These are phyloP conservation scores for Diachasma alloeum DNA, from an alignment of 1,140 invertebrate species.

Conservation along the genomic window DNA sequence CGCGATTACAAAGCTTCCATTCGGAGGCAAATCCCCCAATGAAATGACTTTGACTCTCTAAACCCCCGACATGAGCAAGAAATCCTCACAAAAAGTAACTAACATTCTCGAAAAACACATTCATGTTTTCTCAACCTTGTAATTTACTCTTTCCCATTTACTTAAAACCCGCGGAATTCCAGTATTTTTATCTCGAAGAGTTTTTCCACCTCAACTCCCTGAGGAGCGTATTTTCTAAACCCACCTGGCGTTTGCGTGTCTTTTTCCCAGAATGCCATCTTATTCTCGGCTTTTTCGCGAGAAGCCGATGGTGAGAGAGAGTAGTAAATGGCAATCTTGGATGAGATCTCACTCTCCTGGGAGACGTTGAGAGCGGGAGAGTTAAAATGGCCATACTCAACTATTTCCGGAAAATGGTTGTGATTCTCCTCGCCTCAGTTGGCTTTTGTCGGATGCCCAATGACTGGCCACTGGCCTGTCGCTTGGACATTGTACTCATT, in stretches of 20 bases:
- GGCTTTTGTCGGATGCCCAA: not conserved
- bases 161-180: not conserved
- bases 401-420: not conserved
- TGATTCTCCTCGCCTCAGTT: not conserved
- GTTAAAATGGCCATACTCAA: not conserved
- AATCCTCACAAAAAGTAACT: not conserved
- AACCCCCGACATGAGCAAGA: not conserved
- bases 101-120: not conserved
- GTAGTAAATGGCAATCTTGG: not conserved
- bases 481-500: too few species aligned
- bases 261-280: not conserved
- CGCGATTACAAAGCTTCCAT: too few species aligned
- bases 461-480: not conserved
- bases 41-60: not conserved
- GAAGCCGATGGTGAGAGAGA: not conserved
- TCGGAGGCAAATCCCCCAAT: not conserved
- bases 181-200: not conserved
- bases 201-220: not conserved
- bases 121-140: not conserved
- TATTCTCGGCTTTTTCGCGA: not conserved
- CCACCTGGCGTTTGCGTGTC: not conserved
- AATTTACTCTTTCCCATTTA: not conserved
- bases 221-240: not conserved
- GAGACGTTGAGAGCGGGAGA: not conserved
- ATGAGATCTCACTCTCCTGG: not conserved